Evolutionary conservation across 2,888 invertebrate species (phyloP), one percentile per base, ranked within the genome.

Genomic region (Dynastes grantii): DNA sequence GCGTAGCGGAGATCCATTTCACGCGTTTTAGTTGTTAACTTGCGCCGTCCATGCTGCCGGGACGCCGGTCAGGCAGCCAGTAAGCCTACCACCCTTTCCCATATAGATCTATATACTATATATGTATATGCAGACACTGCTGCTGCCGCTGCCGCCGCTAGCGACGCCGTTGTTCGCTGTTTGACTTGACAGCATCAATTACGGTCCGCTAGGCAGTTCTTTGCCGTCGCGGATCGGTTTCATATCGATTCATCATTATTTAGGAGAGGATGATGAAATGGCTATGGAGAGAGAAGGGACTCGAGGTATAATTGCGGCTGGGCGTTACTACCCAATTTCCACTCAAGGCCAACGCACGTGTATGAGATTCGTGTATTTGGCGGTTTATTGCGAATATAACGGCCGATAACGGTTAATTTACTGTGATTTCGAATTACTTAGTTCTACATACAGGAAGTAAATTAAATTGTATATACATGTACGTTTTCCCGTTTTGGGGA

Each of bases 161-260:
- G n/a, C 22, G 40, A n/a, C 65, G 65, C 22, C 65, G 40, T 67
- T 40, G 9, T 22, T 55, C 71, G 37, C 22, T 71, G 40, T 71
- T 71, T 71, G 71, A 71, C 71, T 71, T 71, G 71, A 71, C 71
- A 71, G 71, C 71, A 71, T 71, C 71, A 58, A 71, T 71, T 71
- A 71, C 55, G 55, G 71, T 13, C 71, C 55, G 29, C 32, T 37
- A 37, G 37, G 32, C 65, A 32, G 55, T 71, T 58, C 53, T 58
- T 55, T 58, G 70, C 53, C 70, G 22, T 67, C 65, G 65, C 55
- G 16, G 70, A 55, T 55, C 55, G 55, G 71, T 68, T 68, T 68
- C 71, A 58, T 71, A 71, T 71, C 71, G 71, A 71, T 71, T 71
- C 71, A 40, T 71, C 71, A 71, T 71, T 58, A 71, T 71, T 71